Evolutionary conservation across 2,888 invertebrate genomes (phyloP).

Genomic region (Gari tellinella): DNA sequence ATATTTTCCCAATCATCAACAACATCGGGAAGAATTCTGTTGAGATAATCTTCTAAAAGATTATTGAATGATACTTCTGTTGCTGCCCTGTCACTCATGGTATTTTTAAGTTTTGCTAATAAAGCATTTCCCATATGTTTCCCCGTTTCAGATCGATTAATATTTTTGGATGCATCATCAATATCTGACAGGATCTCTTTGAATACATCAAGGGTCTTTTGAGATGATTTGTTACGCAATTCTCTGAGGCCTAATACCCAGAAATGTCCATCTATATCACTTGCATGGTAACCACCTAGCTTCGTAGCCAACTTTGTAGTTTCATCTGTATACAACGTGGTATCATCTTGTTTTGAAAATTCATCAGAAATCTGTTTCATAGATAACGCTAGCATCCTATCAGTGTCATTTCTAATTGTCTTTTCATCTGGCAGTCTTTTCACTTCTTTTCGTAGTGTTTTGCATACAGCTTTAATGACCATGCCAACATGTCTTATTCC

Average conservation of each 20-base stretch:
- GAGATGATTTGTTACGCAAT: constrained; percentile 28
- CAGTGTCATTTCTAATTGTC: constrained; percentile 27
- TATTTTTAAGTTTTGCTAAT: constrained; percentile 18
- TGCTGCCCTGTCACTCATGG: constrained; percentile 11
- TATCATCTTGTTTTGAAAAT: constrained; percentile 11
- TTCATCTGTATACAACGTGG: constrained; percentile 44
- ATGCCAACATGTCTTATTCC: constrained; percentile 5
- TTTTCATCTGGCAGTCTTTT: constrained; percentile 12
- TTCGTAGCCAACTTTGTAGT: constrained; percentile 33
- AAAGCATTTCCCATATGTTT: constrained; percentile 1
- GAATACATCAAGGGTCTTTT: constrained; percentile 28
- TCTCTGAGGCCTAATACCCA: constrained; percentile 35
- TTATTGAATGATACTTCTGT: constrained; percentile 15
- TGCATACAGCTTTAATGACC: constrained; percentile 12
- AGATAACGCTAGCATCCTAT: constrained; percentile 9
- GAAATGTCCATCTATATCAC: constrained; percentile 14
- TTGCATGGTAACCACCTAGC: constrained; percentile 21
- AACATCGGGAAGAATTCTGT: constrained; percentile 9
- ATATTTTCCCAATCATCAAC: constrained; percentile 14
- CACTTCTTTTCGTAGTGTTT: constrained; percentile 8
- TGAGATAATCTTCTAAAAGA: constrained; percentile 2
- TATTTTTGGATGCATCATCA: constrained; percentile 6
- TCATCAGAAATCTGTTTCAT: constrained; percentile 6
- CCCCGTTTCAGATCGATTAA: not conserved
- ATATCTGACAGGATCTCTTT: constrained; percentile 28